Evolutionary conservation across 1,140 invertebrate genomes (phyloP).

Genomic region (Spodoptera frugiperda): DNA sequence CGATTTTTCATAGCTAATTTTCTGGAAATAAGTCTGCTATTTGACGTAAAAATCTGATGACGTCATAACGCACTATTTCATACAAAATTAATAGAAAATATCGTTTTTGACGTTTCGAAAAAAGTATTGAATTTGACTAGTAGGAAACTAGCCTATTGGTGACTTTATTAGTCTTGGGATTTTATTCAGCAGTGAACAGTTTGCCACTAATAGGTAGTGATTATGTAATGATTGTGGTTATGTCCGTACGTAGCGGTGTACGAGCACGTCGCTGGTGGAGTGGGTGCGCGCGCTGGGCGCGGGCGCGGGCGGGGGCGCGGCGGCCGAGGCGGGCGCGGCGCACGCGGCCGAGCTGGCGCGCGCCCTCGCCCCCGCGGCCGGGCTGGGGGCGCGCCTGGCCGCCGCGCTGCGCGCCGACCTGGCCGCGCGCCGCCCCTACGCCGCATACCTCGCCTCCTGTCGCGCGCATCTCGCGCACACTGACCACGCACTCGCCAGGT

Average conservation of each 20-base stretch:
- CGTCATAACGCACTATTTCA: no score
- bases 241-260: constrained; percentile 59
- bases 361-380: constrained; percentile 53
- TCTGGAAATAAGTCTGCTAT: no score
- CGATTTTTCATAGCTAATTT: no score
- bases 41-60: no score
- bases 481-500: constrained; percentile 88
- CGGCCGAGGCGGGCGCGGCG: constrained; percentile 57
- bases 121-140: no score
- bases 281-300: constrained; percentile 66
- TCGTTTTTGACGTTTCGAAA: no score
- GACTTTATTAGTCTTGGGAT: no score
- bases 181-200: no score
- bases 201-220: no score
- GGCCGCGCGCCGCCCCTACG: constrained; percentile 86
- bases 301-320: constrained; percentile 58
- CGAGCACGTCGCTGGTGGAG: constrained; percentile 70
- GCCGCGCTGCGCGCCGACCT: constrained; percentile 75
- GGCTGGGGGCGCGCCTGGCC: constrained; percentile 59
- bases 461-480: constrained; percentile 89
- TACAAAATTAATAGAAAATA: no score
- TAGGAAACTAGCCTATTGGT: no score
- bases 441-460: constrained; percentile 91
- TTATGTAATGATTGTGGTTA: no score
- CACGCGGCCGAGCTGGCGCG: constrained; percentile 66